Base-by-base conservation (phyloP, 2,113 vertebrate species). In the Tiliqua scincoides region DNA sequence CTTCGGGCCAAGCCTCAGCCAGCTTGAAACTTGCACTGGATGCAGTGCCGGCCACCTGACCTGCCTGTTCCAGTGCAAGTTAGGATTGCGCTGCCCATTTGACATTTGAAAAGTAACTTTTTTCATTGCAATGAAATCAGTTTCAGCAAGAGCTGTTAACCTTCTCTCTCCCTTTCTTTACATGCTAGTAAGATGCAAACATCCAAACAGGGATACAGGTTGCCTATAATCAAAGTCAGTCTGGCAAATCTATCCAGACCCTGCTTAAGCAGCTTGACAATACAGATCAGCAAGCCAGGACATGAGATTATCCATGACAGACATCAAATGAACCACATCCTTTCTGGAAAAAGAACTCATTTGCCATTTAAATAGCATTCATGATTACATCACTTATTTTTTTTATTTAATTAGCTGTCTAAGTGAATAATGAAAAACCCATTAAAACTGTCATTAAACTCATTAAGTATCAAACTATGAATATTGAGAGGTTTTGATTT, bases 271-370 rank as follows among this genome's bases (percentile, higher is more conserved):
- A 83, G 54, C 62, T 59, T 76, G 85, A 70, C 68, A 43, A 82
- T 59, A 83, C n/a, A 63, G n/a, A 88, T 79, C 73, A 88, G 52
- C 20, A 72, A 37, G 23, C 67, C 79, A 76, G 63, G 75, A 79
- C 20, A 78, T 71, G 30, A 88, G 37, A 88, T 84, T 72, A 83
- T 83, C 30, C 81, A 73, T 52, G 57, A 88, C 40, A 79, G 67
- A 70, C 67, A 63, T 84, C 37, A 73, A 88, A 54, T 25, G 4
- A 72, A 62, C 40, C 67, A 52, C 37, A 82, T 71, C 23, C 23
- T 83, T 84, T 54, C 3, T 62, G 40, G 65, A 79, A 87, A n/a
- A n/a, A n/a, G n/a, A 79, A 84, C 40, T 21, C 65, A 79, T 84
- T 87, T 80, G 7, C 59, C 79, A 77, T 63, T 79, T 79, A 81